A percentile compares a stretch with the other conserved stretches of the same genome.
Conservation (phyloP, 2,797 vertebrate species). For the Premnoplex brunnescens region DNA sequence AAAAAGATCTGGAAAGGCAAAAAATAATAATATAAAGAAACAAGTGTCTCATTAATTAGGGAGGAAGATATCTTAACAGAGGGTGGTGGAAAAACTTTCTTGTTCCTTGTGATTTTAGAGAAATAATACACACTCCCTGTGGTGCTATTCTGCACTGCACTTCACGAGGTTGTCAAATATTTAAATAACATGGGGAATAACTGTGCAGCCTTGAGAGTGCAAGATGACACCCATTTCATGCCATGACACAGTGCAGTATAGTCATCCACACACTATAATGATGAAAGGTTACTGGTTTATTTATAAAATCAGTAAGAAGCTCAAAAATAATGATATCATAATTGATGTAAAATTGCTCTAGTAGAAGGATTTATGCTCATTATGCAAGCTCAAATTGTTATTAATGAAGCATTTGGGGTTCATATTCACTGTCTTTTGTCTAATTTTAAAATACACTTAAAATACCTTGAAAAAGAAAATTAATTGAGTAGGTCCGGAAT, state of each 20-base stretch:
- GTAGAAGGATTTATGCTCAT: conserved; percentile 69
- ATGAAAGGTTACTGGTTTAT: conserved; percentile 61
- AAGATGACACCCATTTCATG: not conserved
- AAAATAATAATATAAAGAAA: not conserved
- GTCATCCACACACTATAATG: not conserved
- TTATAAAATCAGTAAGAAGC: conserved; percentile 58
- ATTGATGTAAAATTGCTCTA: conserved; percentile 62
- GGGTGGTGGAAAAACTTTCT: not conserved
- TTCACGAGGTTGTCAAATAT: not conserved
- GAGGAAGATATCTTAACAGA: not conserved
- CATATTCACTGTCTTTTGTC: conserved; percentile 15
- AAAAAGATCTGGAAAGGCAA: not conserved
- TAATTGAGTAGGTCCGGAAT: conserved; percentile 4
- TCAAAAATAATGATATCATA: conserved; percentile 59
- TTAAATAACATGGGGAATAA: not conserved
- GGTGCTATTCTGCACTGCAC: not conserved
- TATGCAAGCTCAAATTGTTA: conserved; percentile 55
- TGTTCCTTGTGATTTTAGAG: not conserved
- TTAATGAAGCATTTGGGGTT: conserved; percentile 49
- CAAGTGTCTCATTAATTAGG: not conserved
- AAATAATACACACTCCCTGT: not conserved
- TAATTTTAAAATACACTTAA: conserved; percentile 60
- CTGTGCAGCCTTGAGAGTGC: not conserved
- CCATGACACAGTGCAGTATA: not conserved
- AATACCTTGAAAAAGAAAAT: conserved; percentile 44